A percentile compares a stretch with the other conserved stretches of the same genome.
Conservation (phyloP, 1,140 invertebrate species). For the Bombyx mandarina region DNA sequence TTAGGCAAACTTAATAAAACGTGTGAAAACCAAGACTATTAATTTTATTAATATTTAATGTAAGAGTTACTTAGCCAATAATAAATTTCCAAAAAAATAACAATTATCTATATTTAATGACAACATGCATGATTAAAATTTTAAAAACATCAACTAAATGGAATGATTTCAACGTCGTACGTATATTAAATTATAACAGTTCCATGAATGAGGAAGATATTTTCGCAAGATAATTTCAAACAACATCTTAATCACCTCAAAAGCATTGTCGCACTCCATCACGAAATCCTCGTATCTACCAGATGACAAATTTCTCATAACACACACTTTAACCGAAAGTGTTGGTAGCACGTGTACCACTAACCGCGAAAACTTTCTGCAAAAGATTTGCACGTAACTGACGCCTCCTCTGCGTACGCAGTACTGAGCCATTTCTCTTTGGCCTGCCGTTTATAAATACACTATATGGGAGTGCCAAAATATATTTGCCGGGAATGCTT, state of each 20-base stretch:
- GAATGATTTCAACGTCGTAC: too few relatives aligned
- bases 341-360: constrained; percentile 8
- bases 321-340: constrained; percentile 8
- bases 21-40: too few relatives aligned
- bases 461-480: constrained; percentile 41
- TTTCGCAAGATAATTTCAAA: not conserved
- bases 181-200: too few relatives aligned
- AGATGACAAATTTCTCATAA: constrained; percentile 45
- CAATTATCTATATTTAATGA: too few relatives aligned
- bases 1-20: too few relatives aligned
- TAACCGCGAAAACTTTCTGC: constrained; percentile 13
- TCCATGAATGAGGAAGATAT: not conserved
- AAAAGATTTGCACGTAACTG: constrained; percentile 13
- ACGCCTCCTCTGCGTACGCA: constrained; percentile 22
- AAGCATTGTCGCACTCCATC: constrained; percentile 54
- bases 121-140: too few relatives aligned
- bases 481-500: constrained; percentile 22
- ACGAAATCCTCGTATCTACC: constrained; percentile 51
- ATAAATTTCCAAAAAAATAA: too few relatives aligned
- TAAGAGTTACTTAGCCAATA: too few relatives aligned
- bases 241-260: constrained; percentile 38
- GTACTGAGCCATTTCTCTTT: constrained; percentile 44
- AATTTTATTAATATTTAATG: too few relatives aligned
- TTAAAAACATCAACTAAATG: too few relatives aligned
- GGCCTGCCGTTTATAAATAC: constrained; percentile 56